phyloP scores from a whole-genome alignment of 2,888 invertebrate genomes.

The Drosophila conformis region DNA sequence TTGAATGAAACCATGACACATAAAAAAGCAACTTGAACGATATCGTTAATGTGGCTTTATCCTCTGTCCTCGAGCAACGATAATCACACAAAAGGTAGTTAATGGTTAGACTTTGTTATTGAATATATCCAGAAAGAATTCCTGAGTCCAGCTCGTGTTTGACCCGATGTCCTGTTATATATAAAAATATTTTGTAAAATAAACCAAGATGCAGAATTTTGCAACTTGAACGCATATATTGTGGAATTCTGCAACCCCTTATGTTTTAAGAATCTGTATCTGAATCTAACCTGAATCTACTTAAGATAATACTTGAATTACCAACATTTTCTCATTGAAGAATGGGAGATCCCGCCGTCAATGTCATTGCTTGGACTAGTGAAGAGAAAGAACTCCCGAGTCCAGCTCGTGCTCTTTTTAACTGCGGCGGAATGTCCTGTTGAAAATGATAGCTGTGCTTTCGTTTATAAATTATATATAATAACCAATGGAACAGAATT shows the following conservation, averaged over 20 bases:
- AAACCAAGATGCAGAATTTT: not conserved
- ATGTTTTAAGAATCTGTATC: too few relatives aligned
- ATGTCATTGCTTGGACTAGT: too few relatives aligned
- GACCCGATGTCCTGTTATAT: slow-evolving; percentile 6
- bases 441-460: not conserved
- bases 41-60: slow-evolving; percentile 51
- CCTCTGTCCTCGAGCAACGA: slow-evolving; percentile 14
- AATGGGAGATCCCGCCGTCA: not conserved
- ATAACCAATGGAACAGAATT: not conserved
- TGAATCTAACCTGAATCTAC: too few relatives aligned
- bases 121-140: not conserved
- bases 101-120: not conserved
- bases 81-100: not conserved
- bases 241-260: too few relatives aligned
- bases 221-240: too few relatives aligned
- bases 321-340: not conserved
- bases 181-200: not conserved
- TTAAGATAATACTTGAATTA: not conserved
- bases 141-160: slow-evolving; percentile 26
- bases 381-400: not conserved
- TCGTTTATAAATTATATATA: not conserved
- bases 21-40: slow-evolving; percentile 28
- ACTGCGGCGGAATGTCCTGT: not conserved
- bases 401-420: not conserved
- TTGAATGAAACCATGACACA: not conserved